Evolutionary conservation across 2,797 vertebrate species (phyloP), one percentile per base, ranked within the genome.

Genomic region (Argya squamiceps): DNA sequence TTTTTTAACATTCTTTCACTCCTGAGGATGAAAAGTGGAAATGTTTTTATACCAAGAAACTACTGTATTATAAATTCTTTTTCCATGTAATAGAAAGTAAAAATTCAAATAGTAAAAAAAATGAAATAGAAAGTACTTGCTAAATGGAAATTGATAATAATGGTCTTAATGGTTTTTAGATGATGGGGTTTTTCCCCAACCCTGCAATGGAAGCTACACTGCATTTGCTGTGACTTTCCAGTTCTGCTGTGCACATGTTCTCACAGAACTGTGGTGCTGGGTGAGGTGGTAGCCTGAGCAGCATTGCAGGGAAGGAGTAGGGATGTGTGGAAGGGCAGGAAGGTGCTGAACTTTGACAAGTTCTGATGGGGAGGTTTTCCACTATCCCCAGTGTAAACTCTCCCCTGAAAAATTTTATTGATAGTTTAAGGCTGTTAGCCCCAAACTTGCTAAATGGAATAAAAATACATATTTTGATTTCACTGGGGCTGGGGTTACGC

Each of bases 161-260:
- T 43, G 13, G 8, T 11, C 52, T n/a, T 75, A 15, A 36, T 39
- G 8, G 2, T n/a, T 88, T 92, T 75, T 55, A 68, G 13, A 7
- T 43, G 29, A 10, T 27, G 34, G 4, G 3, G 0, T 12, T 74
- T 74, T 47, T 20, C 10, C 22, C 34, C 37, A 60, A 0, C 3
- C 5, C 18, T 85, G 6, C 24, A 55, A 7, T 53, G 50, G 71
- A 76, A 77, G 41, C 22, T 60, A 5, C 26, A 32, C 5, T 15
- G 56, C 9, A 55, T 43, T 23, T 22, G 22, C 15, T 3, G 3
- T 41, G 37, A 68, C 4, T 1, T 52, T 55, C 4, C 52, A 84
- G 27, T 20, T 65, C 19, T 63, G 8, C 19, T 29, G 15, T 65
- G 26, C n/a, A 6, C 10, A 1, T 6, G 18, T 17, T 49, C 24